These are phyloP conservation scores for Lutjanus argentimaculatus DNA, from an alignment of 2,797 vertebrate genomes.

Conservation along the genomic window DNA sequence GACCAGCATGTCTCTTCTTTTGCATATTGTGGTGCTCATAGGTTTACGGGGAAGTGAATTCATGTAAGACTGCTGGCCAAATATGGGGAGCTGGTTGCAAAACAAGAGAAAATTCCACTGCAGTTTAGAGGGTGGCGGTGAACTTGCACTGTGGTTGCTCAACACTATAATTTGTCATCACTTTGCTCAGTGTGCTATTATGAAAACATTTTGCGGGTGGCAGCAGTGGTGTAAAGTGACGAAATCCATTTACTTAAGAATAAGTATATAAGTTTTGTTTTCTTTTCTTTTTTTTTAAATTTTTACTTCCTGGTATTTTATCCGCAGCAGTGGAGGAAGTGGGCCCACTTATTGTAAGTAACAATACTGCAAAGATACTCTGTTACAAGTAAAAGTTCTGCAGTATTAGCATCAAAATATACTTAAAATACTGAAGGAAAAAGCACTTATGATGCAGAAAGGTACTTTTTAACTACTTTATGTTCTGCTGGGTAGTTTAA, in stretches of 20 bases:
- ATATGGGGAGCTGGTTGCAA: conserved; percentile 52
- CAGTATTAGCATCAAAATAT: not conserved
- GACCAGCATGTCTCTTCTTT: not conserved
- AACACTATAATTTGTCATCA: not conserved
- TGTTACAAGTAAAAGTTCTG: no score
- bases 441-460: no score
- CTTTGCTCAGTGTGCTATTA: not conserved
- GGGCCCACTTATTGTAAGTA: not conserved
- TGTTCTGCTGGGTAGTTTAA: no score
- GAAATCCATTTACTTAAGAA: not conserved
- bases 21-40: not conserved
- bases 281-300: not conserved
- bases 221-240: not conserved
- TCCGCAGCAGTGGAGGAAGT: no score
- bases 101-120: conserved; percentile 41
- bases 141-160: not conserved
- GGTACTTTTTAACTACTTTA: no score
- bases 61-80: conserved; percentile 23
- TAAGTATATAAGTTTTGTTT: not conserved
- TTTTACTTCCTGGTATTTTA: not conserved
- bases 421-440: not conserved
- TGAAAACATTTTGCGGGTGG: not conserved
- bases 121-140: not conserved
- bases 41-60: not conserved
- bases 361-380: not conserved